Percentiles rank a stretch among this genome's conserved stretches.
Evolutionary conservation across 2,113 vertebrate species (phyloP).

Genomic region (Clarias magur): DNA sequence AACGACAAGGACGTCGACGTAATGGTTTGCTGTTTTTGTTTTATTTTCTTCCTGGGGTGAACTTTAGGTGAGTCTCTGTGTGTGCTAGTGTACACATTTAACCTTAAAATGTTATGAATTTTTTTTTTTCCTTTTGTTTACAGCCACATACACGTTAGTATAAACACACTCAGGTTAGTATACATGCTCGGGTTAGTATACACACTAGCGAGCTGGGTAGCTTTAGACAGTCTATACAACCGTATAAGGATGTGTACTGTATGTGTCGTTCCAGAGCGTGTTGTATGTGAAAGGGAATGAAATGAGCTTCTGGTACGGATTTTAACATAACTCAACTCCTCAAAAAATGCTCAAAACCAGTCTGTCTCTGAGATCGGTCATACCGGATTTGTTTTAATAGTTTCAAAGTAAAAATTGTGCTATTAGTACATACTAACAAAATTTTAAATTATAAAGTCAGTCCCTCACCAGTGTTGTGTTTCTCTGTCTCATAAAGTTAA

Average conservation of each 20-base stretch:
- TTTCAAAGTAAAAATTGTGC: not conserved
- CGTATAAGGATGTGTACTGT: not conserved
- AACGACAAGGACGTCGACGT: not conserved
- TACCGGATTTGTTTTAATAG: not conserved
- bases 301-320: no score
- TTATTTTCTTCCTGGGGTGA: not conserved
- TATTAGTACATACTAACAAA: not conserved
- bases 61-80: not conserved
- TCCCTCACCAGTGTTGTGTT: not conserved
- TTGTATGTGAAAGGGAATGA: no score
- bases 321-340: no score
- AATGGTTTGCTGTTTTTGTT: not conserved
- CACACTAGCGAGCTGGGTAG: not conserved
- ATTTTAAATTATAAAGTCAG: no score
- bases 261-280: no score
- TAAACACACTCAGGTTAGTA: no score
- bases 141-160: not conserved
- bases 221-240: not conserved
- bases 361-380: no score
- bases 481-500: not conserved
- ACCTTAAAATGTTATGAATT: not conserved
- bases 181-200: not conserved
- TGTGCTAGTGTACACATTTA: not conserved
- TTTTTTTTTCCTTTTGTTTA: not conserved
- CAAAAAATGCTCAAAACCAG: no score